Conservation (phyloP, 2,888 invertebrate genomes). For the Drosophila paranaensis region DNA sequence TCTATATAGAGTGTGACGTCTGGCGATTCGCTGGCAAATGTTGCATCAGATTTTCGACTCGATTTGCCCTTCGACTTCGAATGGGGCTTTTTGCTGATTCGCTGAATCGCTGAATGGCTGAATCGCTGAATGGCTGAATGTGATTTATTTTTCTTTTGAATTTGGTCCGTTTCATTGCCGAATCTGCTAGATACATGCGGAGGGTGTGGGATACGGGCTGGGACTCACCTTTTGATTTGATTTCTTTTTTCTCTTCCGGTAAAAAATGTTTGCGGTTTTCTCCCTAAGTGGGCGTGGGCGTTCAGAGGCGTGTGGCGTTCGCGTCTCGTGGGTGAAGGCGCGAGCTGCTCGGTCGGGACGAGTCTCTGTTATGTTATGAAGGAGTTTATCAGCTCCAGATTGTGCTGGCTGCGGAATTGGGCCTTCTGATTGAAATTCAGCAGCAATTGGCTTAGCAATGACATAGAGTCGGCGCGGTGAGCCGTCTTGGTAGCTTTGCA, state of each 20-base stretch:
- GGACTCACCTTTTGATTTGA: constrained; percentile 75
- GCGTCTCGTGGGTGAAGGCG: constrained; percentile 40
- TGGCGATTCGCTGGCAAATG: constrained; percentile 61
- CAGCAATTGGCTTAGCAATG: constrained; percentile 83
- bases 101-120: constrained; percentile 25
- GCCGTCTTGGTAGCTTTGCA: constrained; percentile 83
- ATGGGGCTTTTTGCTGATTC: constrained; percentile 24
- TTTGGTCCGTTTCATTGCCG: constrained; percentile 3
- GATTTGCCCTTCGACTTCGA: constrained; percentile 59
- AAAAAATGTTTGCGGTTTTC: constrained; percentile 80
- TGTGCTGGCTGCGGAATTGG: constrained; percentile 78
- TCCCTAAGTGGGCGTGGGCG: constrained; percentile 56
- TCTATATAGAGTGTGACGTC: constrained; percentile 17
- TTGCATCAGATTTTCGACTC: constrained; percentile 75
- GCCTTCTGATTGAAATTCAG: constrained; percentile 82
- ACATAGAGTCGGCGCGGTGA: constrained; percentile 83
- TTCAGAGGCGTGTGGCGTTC: constrained; percentile 47
- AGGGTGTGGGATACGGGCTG: constrained; percentile 2
- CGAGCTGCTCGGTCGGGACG: constrained; percentile 22
- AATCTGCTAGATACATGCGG: no score
- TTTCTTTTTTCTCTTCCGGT: constrained; percentile 83
- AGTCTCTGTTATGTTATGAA: constrained; percentile 84
- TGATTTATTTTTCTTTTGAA: constrained; percentile 11
- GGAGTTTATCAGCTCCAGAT: constrained; percentile 83
- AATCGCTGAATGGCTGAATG: constrained; percentile 5